Evolutionary conservation across 2,888 invertebrate species (phyloP).

Genomic region (Diloba caeruleocephala): DNA sequence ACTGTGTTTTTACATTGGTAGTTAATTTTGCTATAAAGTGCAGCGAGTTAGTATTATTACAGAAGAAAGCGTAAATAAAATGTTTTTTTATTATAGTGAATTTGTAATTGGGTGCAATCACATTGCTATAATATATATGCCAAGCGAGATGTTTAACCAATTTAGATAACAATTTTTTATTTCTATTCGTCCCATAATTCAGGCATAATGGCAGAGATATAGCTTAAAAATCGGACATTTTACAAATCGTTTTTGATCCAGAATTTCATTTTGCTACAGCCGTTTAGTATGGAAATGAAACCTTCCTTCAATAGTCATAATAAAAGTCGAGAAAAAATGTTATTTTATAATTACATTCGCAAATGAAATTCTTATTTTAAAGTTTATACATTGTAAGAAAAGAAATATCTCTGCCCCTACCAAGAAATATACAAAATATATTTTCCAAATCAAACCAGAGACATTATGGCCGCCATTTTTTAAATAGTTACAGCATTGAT

Average conservation of each 20-base stretch:
- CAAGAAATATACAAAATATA: constrained; percentile 59
- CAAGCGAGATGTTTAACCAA: constrained; percentile 47
- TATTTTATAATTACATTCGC: background rate
- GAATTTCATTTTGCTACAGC: background rate
- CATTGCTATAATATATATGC: constrained; percentile 13
- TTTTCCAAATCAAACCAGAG: constrained; percentile 68
- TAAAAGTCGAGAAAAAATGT: no score
- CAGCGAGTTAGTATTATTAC: constrained; percentile 31
- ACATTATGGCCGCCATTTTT: constrained; percentile 80
- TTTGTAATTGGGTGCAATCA: constrained; percentile 32
- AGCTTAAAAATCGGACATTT: constrained; percentile 20
- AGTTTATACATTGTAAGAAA: background rate
- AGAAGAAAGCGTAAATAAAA: constrained; percentile 38
- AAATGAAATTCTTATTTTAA: background rate
- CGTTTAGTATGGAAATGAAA: no score
- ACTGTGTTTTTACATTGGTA: constrained; percentile 14
- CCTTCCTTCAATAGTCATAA: no score
- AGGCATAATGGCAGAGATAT: constrained; percentile 64
- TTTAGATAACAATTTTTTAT: constrained; percentile 73
- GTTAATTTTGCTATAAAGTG: constrained; percentile 28
- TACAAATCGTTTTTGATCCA: constrained; percentile 28
- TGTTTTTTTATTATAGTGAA: constrained; percentile 30
- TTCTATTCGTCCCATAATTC: constrained; percentile 70
- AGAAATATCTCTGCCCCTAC: constrained; percentile 60
- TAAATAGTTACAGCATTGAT: constrained; percentile 68